Conservation (phyloP, 1,140 invertebrate species). For the Xylocopa sonorina region DNA sequence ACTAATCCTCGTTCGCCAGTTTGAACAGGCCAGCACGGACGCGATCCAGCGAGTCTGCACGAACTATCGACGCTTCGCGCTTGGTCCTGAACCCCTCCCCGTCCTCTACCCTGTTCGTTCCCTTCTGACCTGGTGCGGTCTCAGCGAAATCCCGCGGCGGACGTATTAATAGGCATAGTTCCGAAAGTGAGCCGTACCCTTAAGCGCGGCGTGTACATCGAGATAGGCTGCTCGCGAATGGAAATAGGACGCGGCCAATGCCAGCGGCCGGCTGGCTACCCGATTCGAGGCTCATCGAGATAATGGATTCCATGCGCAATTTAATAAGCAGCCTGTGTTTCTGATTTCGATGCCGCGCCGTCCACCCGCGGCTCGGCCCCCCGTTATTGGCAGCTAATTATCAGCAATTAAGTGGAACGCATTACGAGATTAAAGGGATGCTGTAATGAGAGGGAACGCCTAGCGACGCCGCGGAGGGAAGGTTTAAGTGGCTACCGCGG, state of each 20-base stretch:
- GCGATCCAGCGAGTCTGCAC: conserved; percentile 10
- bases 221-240: neutral
- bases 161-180: conserved; percentile 53
- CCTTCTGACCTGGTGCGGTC: conserved; percentile 30
- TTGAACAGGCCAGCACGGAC: too few relatives aligned
- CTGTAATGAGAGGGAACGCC: neutral
- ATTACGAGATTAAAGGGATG: conserved; percentile 17
- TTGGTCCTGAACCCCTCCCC: conserved; percentile 29
- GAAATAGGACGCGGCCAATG: neutral
- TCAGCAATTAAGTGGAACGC: conserved; percentile 13
- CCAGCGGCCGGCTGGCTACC: neutral
- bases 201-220: conserved; percentile 1
- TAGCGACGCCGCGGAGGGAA: too few relatives aligned
- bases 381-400: conserved; percentile 18
- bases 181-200: conserved; percentile 40
- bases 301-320: conserved; percentile 41
- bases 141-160: conserved; percentile 22
- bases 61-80: conserved; percentile 41
- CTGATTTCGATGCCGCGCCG: conserved; percentile 18
- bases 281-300: conserved; percentile 31
- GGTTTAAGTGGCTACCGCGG: too few relatives aligned
- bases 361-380: neutral
- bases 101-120: conserved; percentile 9
- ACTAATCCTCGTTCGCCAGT: too few relatives aligned
- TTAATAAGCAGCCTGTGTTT: conserved; percentile 36